Evolutionary conservation across 2,113 vertebrate genomes (phyloP).

Genomic region (Oncorhynchus clarkii): DNA sequence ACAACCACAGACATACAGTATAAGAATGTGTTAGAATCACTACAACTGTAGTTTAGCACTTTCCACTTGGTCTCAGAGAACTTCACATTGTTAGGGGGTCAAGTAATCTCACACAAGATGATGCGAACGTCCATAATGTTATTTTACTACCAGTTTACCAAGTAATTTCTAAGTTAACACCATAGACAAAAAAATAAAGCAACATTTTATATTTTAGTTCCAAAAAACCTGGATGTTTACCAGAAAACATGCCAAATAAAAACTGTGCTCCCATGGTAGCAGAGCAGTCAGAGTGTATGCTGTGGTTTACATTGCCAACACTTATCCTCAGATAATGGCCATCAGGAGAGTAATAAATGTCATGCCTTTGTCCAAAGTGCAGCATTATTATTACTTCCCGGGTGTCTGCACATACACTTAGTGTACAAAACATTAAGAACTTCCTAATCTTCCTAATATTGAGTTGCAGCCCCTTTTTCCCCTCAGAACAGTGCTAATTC

Average conservation of each 20-base stretch:
- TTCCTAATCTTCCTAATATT: no score
- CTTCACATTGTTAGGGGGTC: no score
- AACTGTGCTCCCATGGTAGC: background rate
- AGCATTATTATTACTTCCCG: background rate
- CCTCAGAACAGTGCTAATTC: no score
- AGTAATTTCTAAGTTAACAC: background rate
- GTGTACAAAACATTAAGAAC: no score
- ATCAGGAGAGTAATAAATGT: background rate
- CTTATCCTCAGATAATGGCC: background rate
- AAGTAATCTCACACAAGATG: no score
- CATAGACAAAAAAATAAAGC: background rate
- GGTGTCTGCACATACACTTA: background rate
- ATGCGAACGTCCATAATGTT: no score
- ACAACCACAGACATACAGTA: background rate
- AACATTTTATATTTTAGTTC: background rate
- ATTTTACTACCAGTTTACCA: no score
- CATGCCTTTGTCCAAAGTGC: background rate
- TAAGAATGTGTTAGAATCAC: background rate
- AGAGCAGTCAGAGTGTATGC: background rate
- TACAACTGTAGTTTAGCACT: no score
- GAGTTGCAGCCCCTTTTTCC: no score
- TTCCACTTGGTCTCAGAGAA: no score
- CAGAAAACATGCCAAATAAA: background rate
- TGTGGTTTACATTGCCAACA: background rate
- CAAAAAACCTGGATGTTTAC: background rate